phyloP scores from a whole-genome alignment of 2,888 invertebrate genomes.

The Cephonodes hylas region DNA sequence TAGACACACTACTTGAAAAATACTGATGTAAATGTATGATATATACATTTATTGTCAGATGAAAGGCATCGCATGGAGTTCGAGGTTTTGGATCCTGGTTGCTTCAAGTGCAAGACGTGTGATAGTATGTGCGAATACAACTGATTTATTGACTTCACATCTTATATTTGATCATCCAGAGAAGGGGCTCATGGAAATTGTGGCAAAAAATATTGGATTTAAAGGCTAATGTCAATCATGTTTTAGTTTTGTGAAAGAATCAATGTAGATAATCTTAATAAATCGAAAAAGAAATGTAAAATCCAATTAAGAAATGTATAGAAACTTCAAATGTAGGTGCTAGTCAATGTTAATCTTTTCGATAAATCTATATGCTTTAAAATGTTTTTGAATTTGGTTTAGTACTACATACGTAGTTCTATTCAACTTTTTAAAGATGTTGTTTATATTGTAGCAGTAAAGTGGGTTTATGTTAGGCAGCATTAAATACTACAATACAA shows the following conservation, averaged over 20 bases:
- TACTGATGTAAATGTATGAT: not conserved
- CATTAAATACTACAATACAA: no score
- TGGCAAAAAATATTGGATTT: not conserved
- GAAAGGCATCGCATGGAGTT: not conserved
- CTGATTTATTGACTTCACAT: not conserved
- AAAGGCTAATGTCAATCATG: not conserved
- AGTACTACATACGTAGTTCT: no score
- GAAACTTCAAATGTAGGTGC: no score
- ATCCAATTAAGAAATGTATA: no score
- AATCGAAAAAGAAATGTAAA: no score
- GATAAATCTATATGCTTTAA: no score
- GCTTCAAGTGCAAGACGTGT: slow-evolving; percentile 11
- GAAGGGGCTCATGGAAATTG: not conserved
- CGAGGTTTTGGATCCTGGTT: not conserved
- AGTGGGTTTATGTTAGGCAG: no score
- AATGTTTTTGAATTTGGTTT: no score
- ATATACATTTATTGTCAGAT: not conserved
- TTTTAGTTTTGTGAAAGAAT: not conserved
- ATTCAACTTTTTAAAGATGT: no score
- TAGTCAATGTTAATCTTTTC: no score
- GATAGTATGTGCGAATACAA: not conserved
- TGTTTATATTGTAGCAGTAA: no score
- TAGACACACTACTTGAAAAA: not conserved
- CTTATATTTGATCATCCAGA: not conserved
- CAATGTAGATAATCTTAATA: no score